These are phyloP conservation scores for Corbicula japonica DNA, from an alignment of 2,888 invertebrate species.

Conservation along the genomic window DNA sequence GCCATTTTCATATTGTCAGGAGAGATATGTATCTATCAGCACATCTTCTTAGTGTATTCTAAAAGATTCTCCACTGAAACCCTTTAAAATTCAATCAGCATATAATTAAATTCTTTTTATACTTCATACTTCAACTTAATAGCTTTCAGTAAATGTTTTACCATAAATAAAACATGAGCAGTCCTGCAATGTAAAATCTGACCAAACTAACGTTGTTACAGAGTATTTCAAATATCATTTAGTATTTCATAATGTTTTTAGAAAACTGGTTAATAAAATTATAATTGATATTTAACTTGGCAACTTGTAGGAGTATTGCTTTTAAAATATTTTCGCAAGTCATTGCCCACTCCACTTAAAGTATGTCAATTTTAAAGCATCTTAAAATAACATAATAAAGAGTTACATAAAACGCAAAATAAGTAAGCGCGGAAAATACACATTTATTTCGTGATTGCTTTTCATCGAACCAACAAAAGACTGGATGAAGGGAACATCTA, in stretches of 20 bases:
- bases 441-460: conserved; percentile 15
- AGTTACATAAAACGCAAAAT: conserved; percentile 53
- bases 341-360: too few relatives aligned
- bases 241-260: too few relatives aligned
- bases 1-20: conserved; percentile 25
- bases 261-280: too few relatives aligned
- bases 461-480: conserved; percentile 7
- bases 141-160: too few relatives aligned
- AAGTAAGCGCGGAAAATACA: neutral
- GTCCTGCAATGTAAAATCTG: too few relatives aligned
- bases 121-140: too few relatives aligned
- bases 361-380: conserved; percentile 49
- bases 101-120: conserved; percentile 7
- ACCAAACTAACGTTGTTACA: too few relatives aligned
- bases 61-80: conserved; percentile 5
- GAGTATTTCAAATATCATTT: too few relatives aligned
- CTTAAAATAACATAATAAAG: conserved; percentile 57
- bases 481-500: conserved; percentile 1
- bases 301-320: too few relatives aligned
- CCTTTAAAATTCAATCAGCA: conserved; percentile 19
- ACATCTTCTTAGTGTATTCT: conserved; percentile 17
- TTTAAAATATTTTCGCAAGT: too few relatives aligned
- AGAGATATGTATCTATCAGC: conserved; percentile 1
- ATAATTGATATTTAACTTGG: too few relatives aligned
- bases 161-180: too few relatives aligned